These are phyloP conservation scores for Tenthredo notha DNA, from an alignment of 2,888 invertebrate species.

Conservation along the genomic window DNA sequence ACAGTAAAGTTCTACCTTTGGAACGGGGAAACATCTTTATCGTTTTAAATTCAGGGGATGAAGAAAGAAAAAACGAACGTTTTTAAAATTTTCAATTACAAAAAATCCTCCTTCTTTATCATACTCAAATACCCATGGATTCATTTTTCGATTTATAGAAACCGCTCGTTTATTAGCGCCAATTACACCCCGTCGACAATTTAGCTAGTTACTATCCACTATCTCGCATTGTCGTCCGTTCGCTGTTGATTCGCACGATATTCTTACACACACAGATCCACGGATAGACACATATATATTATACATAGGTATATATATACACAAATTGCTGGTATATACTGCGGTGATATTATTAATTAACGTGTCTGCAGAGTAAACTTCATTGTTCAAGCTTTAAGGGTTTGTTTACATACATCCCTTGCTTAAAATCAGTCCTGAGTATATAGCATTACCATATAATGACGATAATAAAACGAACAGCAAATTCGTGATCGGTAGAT, in stretches of 20 bases:
- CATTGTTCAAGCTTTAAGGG: neutral
- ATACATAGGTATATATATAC: too few species aligned
- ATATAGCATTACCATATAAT: neutral
- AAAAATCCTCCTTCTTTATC: too few species aligned
- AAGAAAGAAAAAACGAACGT: neutral
- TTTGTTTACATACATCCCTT: neutral
- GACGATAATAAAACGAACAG: neutral
- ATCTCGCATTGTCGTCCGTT: neutral
- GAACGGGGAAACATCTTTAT: neutral
- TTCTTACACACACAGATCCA: neutral
- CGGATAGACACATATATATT: too few species aligned
- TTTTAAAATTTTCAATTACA: too few species aligned
- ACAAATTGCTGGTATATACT: too few species aligned
- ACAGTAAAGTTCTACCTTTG: neutral
- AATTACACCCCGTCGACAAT: too few species aligned
- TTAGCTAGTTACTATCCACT: neutral
- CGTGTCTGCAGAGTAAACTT: constrained; percentile 18
- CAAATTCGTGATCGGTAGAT: neutral
- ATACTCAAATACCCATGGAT: too few species aligned
- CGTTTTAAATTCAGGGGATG: neutral
- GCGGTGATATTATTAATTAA: constrained; percentile 33
- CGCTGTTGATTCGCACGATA: constrained; percentile 2
- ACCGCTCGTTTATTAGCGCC: too few species aligned
- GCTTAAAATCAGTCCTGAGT: neutral
- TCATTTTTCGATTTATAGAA: too few species aligned